Percentiles rank a stretch among this genome's conserved stretches.
These are phyloP conservation scores for Spea hammondii DNA, from an alignment of 2,797 vertebrate species.

Conservation along the genomic window DNA sequence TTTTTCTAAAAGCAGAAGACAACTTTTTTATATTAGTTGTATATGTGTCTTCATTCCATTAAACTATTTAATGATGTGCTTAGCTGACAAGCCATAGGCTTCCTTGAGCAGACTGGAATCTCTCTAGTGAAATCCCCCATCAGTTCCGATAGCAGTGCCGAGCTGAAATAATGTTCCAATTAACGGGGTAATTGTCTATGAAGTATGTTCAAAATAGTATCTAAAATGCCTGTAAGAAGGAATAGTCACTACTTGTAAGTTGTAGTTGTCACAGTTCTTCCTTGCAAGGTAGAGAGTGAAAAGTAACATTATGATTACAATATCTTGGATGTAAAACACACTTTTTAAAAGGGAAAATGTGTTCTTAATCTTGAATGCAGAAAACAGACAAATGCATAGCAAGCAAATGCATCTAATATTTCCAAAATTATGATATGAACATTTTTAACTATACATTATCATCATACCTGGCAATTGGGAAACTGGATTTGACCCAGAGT, in stretches of 20 bases:
- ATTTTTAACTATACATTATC: too few relatives aligned
- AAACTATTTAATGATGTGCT: constrained; percentile 55
- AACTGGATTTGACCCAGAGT: too few relatives aligned
- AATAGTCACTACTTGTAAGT: neutral
- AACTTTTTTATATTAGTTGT: constrained; percentile 46
- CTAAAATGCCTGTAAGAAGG: constrained; percentile 8
- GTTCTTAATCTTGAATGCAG: too few relatives aligned
- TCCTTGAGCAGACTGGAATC: constrained; percentile 52
- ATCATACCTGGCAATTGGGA: too few relatives aligned
- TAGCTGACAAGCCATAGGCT: constrained; percentile 59
- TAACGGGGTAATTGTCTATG: constrained; percentile 50
- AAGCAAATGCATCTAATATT: neutral
- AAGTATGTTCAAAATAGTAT: constrained; percentile 42
- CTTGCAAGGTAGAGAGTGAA: too few relatives aligned
- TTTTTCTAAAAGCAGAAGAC: constrained; percentile 47
- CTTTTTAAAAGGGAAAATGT: too few relatives aligned
- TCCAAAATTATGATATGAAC: too few relatives aligned
- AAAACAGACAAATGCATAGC: neutral
- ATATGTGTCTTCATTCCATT: constrained; percentile 56
- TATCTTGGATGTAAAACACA: too few relatives aligned
- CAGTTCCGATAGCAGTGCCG: constrained; percentile 51
- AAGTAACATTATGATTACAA: too few relatives aligned
- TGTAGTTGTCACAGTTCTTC: too few relatives aligned
- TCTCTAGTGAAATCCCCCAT: constrained; percentile 52
- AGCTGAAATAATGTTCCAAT: constrained; percentile 47